phyloP scores from a whole-genome alignment of 2,888 invertebrate species.

The Metacarcinus magister region DNA sequence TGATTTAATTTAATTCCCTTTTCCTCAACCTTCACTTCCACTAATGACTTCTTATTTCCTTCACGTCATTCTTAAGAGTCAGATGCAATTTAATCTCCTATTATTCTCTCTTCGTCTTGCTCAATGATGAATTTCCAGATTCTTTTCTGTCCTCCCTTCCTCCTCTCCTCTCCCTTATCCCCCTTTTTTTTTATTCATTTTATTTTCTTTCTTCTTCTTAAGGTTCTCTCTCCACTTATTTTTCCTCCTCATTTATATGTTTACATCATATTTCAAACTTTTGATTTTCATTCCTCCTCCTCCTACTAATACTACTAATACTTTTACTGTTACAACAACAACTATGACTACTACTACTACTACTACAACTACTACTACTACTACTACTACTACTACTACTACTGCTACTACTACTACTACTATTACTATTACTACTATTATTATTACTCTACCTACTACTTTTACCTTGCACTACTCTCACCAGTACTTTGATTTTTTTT shows the following conservation, averaged over 20 bases:
- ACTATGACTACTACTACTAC: background rate
- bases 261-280: too few relatives aligned
- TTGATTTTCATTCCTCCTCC: background rate
- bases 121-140: background rate
- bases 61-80: background rate
- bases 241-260: background rate
- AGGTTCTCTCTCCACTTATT: background rate
- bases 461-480: background rate
- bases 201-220: background rate
- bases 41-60: background rate
- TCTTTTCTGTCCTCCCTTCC: background rate
- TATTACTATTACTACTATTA: background rate
- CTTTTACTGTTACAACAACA: background rate
- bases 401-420: background rate
- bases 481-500: background rate
- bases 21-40: background rate
- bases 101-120: background rate
- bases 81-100: background rate
- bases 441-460: background rate
- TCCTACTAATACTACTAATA: background rate
- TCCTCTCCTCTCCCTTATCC: background rate
- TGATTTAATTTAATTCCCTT: background rate
- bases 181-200: background rate
- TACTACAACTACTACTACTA: slow-evolving; percentile 14
- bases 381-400: background rate